Percentiles rank a stretch among this genome's conserved stretches.
These are phyloP conservation scores for Drosophila trapezifrons DNA, from an alignment of 1,140 invertebrate genomes.

Conservation along the genomic window DNA sequence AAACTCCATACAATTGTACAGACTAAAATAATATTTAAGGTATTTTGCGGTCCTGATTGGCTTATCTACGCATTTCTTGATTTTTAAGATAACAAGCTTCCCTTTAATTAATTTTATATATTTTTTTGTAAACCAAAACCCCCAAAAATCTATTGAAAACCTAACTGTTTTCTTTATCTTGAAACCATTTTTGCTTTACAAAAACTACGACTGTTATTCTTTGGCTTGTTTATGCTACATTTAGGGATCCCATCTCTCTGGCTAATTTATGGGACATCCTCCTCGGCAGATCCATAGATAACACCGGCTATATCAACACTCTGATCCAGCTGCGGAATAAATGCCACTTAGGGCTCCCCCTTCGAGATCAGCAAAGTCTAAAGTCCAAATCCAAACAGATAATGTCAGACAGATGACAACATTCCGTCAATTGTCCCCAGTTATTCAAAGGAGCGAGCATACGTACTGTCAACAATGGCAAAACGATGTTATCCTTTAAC, in stretches of 20 bases:
- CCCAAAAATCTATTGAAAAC: conserved; percentile 1
- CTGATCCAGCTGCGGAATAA: conserved; percentile 44
- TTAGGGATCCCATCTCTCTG: not conserved
- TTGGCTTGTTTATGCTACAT: conserved; percentile 23
- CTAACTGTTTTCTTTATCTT: conserved; percentile 11
- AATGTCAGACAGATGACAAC: conserved; percentile 70
- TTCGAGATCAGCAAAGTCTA: conserved; percentile 1
- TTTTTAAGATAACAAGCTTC: not conserved
- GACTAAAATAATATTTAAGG: no score
- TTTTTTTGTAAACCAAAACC: not conserved
- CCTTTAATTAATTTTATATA: not conserved
- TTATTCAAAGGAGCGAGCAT: conserved; percentile 31
- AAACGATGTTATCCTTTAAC: conserved; percentile 82
- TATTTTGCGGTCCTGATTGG: no score
- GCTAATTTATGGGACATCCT: conserved; percentile 24
- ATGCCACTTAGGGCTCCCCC: conserved; percentile 28
- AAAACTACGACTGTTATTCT: not conserved
- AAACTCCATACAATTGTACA: no score
- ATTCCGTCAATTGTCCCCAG: conserved; percentile 59
- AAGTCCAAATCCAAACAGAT: conserved; percentile 49
- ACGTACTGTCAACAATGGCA: conserved; percentile 69
- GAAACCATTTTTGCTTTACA: not conserved
- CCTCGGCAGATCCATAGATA: conserved; percentile 16
- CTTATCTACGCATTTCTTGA: not conserved
- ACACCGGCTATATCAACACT: conserved; percentile 38